Base-by-base conservation (phyloP, 2,113 vertebrate species). In the Gadus macrocephalus region DNA sequence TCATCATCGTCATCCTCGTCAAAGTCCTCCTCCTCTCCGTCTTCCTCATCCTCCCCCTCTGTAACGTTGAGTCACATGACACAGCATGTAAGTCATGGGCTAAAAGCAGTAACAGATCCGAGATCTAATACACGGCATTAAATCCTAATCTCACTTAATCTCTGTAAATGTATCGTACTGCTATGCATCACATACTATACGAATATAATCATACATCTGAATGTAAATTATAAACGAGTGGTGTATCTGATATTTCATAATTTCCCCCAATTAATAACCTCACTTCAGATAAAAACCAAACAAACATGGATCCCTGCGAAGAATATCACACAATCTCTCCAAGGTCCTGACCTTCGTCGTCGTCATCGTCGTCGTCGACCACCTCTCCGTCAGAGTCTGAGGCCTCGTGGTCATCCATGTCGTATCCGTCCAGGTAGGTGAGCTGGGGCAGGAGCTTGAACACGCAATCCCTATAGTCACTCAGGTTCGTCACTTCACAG, bases 401-500 rank as follows among this genome's bases (percentile, higher is more conserved):
- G 2, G 95, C 94, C 83, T 96, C 95, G 60, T 83, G 88, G 81
- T 95, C 94, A 67, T 95, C 93, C 68, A 88, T 78, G 80, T 97
- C 95, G 6, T 93, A 96, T 1, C 95, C 95, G n/a, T 96, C 95
- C 84, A 97, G 89, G 75, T 95, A 97, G 20, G 93, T 95, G 73
- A 97, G 92, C 85, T 95, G 93, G 0, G 95, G 95, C 71, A 97
- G 91, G 59, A 96, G 91, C 75, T 91, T 95, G 81, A 97, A 97
- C 68, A 97, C 93, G 2, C 94, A 95, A 83, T 96, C 95, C 88
- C 94, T 92, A 85, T 97, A 97, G 86, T 96, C 94, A 1, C 94
- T 94, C 67, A 95, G 87, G 83, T 94, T 94, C 73, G 95, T 97
- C 73, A 97, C 95, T 90, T 97, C 95, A 91, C 95, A 97, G 91